Evolutionary conservation across 2,888 invertebrate genomes (phyloP).

Genomic region (Nezara viridula): DNA sequence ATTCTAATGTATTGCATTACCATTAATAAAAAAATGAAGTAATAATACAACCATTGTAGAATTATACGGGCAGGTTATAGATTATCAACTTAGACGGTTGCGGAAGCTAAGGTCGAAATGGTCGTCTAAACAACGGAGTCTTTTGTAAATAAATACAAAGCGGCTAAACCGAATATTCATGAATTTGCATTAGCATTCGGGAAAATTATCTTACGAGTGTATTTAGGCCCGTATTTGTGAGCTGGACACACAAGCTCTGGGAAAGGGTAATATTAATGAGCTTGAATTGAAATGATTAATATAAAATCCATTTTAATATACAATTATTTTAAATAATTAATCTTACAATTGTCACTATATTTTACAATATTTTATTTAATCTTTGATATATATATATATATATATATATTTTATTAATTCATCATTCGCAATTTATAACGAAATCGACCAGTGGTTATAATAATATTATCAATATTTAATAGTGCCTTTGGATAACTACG

Average conservation of each 20-base stretch:
- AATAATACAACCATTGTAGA: not conserved
- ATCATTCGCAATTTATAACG: too few relatives aligned
- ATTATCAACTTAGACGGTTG: not conserved
- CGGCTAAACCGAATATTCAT: slow-evolving; percentile 33
- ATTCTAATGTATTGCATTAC: too few relatives aligned
- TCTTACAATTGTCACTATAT: too few relatives aligned
- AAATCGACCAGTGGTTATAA: too few relatives aligned
- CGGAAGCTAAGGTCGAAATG: not conserved
- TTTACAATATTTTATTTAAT: too few relatives aligned
- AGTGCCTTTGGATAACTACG: too few relatives aligned
- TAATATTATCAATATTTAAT: too few relatives aligned
- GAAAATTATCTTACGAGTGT: slow-evolving; percentile 40
- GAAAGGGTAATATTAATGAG: not conserved
- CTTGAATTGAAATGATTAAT: not conserved
- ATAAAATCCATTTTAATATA: not conserved
- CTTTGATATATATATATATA: too few relatives aligned
- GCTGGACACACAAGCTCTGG: not conserved
- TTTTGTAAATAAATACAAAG: slow-evolving; percentile 39
- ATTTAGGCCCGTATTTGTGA: slow-evolving; percentile 30
- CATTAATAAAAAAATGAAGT: too few relatives aligned
- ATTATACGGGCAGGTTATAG: not conserved
- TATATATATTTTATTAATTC: too few relatives aligned
- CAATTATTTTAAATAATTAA: not conserved
- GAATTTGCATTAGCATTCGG: slow-evolving; percentile 11
- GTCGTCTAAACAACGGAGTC: not conserved